Base-by-base conservation (phyloP, 1,140 invertebrate species). In the Rhopalosiphum maidis region DNA sequence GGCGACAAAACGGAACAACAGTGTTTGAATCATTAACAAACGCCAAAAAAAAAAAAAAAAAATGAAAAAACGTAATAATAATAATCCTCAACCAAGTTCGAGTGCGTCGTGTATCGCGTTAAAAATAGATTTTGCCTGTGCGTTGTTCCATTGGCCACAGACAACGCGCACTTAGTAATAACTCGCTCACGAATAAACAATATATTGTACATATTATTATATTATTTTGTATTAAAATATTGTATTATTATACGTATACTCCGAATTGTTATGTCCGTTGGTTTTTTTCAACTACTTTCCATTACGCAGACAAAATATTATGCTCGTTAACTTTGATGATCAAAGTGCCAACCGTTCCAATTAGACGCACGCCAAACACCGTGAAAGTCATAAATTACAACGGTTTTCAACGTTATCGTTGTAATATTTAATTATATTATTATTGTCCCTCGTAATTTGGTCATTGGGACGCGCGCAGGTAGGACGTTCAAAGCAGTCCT, bases 291-390 rank as follows among this genome's bases (percentile, higher is more conserved):
- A 90, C 54, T 22, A 90, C 41, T 90, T 90, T 90, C 89, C 54
- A n/a, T 43, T 43, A n/a, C 37, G 8, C 35, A 23, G 43, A 37
- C 21, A 89, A 37, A 88, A 89, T 55, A 68, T 60, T 22, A 68
- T 35, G 89, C 89, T 90, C 54, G 89, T 68, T 90, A 90, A 90
- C 55, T 90, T 68, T 68, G 54, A 68, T 43, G 88, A 90, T 60
- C 88, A 90, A 60, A 90, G 37, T 60, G 35, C 23, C 37, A 90
- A 90, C 88, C 21, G 35, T 60, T 60, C 54, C 88, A 60, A 90
- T 90, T 60, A 90, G 35, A 60, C 51, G 54, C 46, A 90, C 35
- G 15, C 35, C 35, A 43, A 60, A 60, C 37, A 30, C 51, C 54
- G 35, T n/a, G 88, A 90, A 55, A 90, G 35, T 90, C 51, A 37